Percentiles rank a stretch among this genome's conserved stretches.
Evolutionary conservation across 2,888 invertebrate species (phyloP).

Genomic region (Aphidius colemani): DNA sequence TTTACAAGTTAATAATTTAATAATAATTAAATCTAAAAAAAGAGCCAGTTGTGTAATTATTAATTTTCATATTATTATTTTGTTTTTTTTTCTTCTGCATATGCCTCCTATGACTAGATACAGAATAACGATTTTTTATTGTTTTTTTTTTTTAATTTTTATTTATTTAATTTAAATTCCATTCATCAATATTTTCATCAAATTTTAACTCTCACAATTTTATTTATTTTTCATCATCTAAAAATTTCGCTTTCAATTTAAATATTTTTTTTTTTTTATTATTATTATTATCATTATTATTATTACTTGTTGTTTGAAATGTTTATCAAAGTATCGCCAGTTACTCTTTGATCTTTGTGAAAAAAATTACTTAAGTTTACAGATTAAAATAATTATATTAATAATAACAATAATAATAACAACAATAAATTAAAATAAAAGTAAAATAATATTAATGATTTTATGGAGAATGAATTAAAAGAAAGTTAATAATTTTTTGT

Average conservation of each 20-base stretch:
- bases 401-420: neutral
- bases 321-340: too few relatives aligned
- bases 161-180: neutral
- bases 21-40: slow-evolving; percentile 14
- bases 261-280: slow-evolving; percentile 9
- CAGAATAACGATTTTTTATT: slow-evolving; percentile 47
- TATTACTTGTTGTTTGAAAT: neutral
- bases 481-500: neutral
- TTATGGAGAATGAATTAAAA: slow-evolving; percentile 15
- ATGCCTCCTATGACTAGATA: slow-evolving; percentile 52
- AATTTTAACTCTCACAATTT: too few relatives aligned
- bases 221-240: slow-evolving; percentile 2
- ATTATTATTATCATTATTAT: slow-evolving; percentile 12
- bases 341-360: too few relatives aligned
- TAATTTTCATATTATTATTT: slow-evolving; percentile 9
- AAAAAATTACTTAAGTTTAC: neutral
- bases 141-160: slow-evolving; percentile 35
- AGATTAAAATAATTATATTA: slow-evolving; percentile 1
- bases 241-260: slow-evolving; percentile 18
- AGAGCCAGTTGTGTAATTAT: slow-evolving; percentile 1
- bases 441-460: neutral
- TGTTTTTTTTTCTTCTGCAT: slow-evolving; percentile 27
- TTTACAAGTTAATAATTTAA: slow-evolving; percentile 3
- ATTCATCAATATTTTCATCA: too few relatives aligned
- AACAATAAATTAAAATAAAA: neutral